Evolutionary conservation across 2,797 vertebrate genomes (phyloP).

Genomic region (Gallinago nigripennis): DNA sequence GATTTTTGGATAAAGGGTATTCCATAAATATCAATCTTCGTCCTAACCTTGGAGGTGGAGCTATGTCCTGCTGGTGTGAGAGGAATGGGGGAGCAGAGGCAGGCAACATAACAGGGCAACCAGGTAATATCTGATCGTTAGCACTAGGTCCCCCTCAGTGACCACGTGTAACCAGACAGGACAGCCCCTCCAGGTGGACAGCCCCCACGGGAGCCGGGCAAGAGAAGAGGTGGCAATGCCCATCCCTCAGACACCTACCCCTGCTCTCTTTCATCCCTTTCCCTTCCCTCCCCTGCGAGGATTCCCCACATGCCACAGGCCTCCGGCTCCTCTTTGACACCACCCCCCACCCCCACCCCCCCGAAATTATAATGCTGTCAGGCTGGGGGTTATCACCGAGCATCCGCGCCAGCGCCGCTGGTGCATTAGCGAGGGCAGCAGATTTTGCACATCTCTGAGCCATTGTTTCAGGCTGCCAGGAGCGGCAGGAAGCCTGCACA

Average conservation of each 20-base stretch:
- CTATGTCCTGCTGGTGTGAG: not conserved
- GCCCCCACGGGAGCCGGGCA: fast-evolving
- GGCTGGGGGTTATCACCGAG: not conserved
- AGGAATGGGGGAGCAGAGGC: not conserved
- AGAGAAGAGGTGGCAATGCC: not conserved
- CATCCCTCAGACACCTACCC: not conserved
- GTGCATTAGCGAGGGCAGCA: not conserved
- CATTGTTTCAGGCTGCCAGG: not conserved
- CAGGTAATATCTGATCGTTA: not conserved
- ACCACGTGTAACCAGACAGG: not conserved
- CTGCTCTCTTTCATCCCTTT: not conserved
- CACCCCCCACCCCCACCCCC: not conserved
- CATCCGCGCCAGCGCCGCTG: fast-evolving
- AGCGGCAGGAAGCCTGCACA: not conserved
- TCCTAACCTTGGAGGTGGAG: not conserved
- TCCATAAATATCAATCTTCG: not conserved
- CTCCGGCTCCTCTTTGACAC: not conserved
- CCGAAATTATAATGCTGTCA: not conserved
- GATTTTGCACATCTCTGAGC: not conserved
- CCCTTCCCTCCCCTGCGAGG: not conserved
- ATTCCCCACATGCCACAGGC: fast-evolving
- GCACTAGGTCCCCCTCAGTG: not conserved
- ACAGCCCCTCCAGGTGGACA: not conserved
- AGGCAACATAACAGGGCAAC: not conserved
- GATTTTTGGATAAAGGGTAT: not conserved